Evolutionary conservation across 2,113 vertebrate genomes (phyloP).

Genomic region (Gopherus evgoodei): DNA sequence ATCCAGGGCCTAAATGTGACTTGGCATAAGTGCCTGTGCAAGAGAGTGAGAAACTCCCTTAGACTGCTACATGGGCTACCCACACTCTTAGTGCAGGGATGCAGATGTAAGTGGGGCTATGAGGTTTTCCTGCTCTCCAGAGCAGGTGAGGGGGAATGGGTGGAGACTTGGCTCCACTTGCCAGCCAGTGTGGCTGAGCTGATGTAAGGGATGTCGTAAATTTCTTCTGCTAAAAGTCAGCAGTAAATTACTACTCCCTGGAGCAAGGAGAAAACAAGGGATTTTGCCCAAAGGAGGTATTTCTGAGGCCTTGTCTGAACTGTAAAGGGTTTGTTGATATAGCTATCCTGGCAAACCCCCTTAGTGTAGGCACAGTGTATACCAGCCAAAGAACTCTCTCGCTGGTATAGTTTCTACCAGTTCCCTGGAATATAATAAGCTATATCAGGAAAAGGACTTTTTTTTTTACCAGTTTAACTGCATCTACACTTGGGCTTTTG

Average conservation of each 20-base stretch:
- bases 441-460: accelerated
- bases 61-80: background rate
- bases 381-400: background rate
- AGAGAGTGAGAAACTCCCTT: background rate
- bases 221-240: background rate
- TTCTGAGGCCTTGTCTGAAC: background rate
- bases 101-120: background rate
- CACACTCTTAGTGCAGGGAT: background rate
- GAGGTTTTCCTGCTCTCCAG: background rate
- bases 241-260: background rate
- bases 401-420: no score
- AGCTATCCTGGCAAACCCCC: background rate
- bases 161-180: background rate
- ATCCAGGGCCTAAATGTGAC: slow-evolving; percentile 1
- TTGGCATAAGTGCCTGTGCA: background rate
- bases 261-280: background rate
- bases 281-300: background rate
- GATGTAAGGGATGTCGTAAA: background rate
- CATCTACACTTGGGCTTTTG: accelerated
- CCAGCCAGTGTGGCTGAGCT: background rate
- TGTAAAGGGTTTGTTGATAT: background rate
- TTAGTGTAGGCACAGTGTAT: accelerated
- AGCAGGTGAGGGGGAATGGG: background rate
- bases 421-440: background rate
- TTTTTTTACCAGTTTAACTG: background rate